Base-by-base conservation (phyloP, 2,888 invertebrate species). In the Ectemnius cavifrons region DNA sequence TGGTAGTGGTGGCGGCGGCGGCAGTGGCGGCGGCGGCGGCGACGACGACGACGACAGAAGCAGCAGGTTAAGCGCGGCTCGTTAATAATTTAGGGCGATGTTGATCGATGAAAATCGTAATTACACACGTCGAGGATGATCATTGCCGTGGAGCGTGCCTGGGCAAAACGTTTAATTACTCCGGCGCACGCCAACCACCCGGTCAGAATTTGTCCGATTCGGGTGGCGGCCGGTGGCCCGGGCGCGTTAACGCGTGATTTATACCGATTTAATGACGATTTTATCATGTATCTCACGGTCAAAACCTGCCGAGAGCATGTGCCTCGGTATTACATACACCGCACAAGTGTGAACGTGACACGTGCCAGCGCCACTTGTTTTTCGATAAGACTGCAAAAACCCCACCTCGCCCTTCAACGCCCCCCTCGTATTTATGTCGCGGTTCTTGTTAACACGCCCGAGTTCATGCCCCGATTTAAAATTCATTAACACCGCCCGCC, bases 371-470 rank as follows among this genome's bases (percentile, higher is more conserved):
- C 13, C 61, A 46, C 16, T 16, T 5, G 46, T 62, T 37, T 37
- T 14, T 11, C 58, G 68, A 68, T 68, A 62, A 63, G 58, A 58
- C 57, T 56, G 23, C 45, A 56, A 46, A 67, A 68, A 63, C 56
- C 57, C 57, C 63, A 27, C 37, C 37, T 37, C 37, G 11, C 37
- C 37, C 6, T 8, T 37, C 37, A 37, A 37, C 8, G 1, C 37
- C 8, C 37, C 8, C 1, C 37, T 37, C 37, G 8, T 37, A 37
- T 37, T 37, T 37, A 37, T 37, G 37, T 37, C 37, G 37, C 37
- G 37, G 37, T 37, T 37, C 37, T 8, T 37, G 37, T 37, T 56
- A n/a, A 56, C 56, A 56, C 56, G n/a, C 18, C 18, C 56, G 56
- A 14, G 18, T 13, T 56, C 59, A 14, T 37, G 37, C 37, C 37